Conservation (phyloP, 2,888 invertebrate genomes). For the Meliscaeva auricollis region DNA sequence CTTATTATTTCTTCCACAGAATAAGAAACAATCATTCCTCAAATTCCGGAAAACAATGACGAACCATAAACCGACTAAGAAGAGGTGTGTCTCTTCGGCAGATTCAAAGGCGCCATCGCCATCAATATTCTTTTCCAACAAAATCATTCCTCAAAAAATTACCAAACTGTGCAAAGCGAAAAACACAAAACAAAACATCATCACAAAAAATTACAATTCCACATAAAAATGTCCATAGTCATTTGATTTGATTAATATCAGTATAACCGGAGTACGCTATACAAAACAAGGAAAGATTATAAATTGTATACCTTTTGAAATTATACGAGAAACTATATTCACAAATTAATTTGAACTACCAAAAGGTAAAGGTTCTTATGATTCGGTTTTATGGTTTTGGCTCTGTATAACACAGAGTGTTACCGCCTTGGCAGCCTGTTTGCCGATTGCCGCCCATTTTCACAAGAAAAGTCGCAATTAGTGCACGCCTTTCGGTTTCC, state of each 20-base stretch:
- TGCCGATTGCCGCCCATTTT: slow-evolving; percentile 60
- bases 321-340: neutral
- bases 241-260: slow-evolving; percentile 52
- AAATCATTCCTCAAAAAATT: slow-evolving; percentile 16
- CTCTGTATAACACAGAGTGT: neutral
- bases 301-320: neutral
- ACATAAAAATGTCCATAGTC: slow-evolving; percentile 37
- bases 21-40: too few species aligned
- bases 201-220: slow-evolving; percentile 13
- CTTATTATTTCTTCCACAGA: too few species aligned
- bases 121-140: neutral
- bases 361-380: slow-evolving; percentile 7
- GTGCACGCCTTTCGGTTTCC: slow-evolving; percentile 72
- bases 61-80: neutral
- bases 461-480: slow-evolving; percentile 70
- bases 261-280: too few species aligned
- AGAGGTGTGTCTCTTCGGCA: slow-evolving; percentile 9
- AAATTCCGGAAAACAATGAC: too few species aligned
- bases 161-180: slow-evolving; percentile 16
- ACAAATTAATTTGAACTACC: slow-evolving; percentile 49
- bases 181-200: neutral
- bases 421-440: slow-evolving; percentile 2
- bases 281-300: neutral
- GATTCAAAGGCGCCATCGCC: slow-evolving; percentile 15
- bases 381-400: neutral